Evolutionary conservation across 2,797 vertebrate genomes (phyloP), one percentile per base, ranked within the genome.

Genomic region (Cyprinella venusta): DNA sequence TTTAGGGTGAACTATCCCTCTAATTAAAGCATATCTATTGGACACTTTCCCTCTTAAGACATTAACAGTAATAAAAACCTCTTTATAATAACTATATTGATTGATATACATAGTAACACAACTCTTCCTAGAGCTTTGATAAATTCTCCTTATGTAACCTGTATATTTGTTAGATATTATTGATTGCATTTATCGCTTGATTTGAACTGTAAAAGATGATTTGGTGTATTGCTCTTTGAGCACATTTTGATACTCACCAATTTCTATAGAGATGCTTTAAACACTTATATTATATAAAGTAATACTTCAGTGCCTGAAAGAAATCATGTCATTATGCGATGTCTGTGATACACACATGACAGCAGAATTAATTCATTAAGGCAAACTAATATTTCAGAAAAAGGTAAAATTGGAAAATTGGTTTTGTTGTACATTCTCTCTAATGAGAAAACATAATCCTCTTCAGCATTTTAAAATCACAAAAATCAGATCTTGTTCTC

Each of bases 101-200:
- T 24, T 24, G 54, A 78, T 82, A 30, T 79, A 80, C 36, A 74
- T 69, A 63, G 7, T 48, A 65, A 56, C 33, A 71, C 71, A 78
- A 63, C 30, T 81, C 76, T 68, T 84, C 42, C n/a, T 61, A 56
- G 48, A 10, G 45, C 71, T 50, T 40, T 21, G n/a, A 50, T 33
- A 26, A 15, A 54, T 72, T 65, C 4, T 83, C 71, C 76, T 85
- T 13, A 81, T 33, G 78, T 74, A 81, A 84, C 12, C 38, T 79
- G 54, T 18, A 45, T 45, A 64, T 61, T 76, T 7, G 36, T 45
- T 33, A 69, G 21, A 56, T 61, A 48, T 67, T 71, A 40, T 1
- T 71, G 84, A 85, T 84, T 77, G 82, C 72, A 79, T 80, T 72
- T 65, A 79, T 68, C 78, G 77, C 77, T 71, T 59, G 26, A 76